Percentiles rank a stretch among this genome's conserved stretches.
Conservation (phyloP, 1,140 invertebrate genomes). For the Drosophila novamexicana region DNA sequence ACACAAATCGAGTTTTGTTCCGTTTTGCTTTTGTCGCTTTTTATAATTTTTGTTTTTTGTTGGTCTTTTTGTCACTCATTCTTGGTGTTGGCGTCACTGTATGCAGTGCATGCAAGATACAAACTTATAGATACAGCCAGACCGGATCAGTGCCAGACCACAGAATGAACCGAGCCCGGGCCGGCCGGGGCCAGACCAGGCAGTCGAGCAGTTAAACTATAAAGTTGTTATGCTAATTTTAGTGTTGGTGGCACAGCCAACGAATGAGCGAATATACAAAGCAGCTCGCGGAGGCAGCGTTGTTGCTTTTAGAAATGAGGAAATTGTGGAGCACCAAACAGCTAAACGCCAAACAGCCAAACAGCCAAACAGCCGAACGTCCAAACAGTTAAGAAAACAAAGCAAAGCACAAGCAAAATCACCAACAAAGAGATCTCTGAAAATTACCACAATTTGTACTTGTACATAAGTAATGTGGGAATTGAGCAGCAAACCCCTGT, state of each 20-base stretch:
- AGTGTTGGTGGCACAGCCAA: conserved; percentile 67
- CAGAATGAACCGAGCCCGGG: not conserved
- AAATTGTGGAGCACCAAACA: conserved; percentile 67
- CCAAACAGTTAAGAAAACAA: conserved; percentile 10
- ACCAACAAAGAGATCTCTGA: conserved; percentile 78
- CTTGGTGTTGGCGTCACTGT: conserved; percentile 31
- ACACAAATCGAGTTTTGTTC: conserved; percentile 40
- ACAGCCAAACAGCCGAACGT: not conserved
- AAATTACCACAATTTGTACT: conserved; percentile 83
- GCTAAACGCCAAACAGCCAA: not conserved
- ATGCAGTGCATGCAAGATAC: conserved; percentile 68
- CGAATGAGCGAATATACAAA: conserved; percentile 22
- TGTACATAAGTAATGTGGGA: conserved; percentile 83
- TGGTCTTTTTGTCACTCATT: conserved; percentile 50
- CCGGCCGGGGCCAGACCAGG: conserved; percentile 31
- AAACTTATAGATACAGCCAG: conserved; percentile 70
- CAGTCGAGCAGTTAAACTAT: conserved; percentile 81
- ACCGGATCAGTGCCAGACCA: conserved; percentile 13
- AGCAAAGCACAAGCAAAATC: conserved; percentile 21
- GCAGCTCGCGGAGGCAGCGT: conserved; percentile 10
- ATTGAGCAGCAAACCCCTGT: conserved; percentile 39
- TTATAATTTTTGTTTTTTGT: conserved; percentile 27
- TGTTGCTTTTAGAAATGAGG: conserved; percentile 70
- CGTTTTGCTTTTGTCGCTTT: conserved; percentile 39
- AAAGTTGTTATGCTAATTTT: conserved; percentile 85